Base-by-base conservation (phyloP, 1,140 invertebrate species). In the Ips nitidus region DNA sequence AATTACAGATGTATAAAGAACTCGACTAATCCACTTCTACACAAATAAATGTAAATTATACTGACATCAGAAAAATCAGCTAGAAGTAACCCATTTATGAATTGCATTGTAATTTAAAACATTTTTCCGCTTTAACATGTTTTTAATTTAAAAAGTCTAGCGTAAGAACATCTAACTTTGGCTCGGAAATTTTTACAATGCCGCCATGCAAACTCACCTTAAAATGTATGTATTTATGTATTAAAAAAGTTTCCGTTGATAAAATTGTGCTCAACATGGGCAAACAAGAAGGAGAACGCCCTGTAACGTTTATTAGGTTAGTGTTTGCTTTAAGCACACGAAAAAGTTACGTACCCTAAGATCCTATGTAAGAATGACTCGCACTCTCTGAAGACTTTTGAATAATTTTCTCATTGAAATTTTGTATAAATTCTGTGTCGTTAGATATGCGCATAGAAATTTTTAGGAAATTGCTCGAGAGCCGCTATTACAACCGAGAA, bases 181-280 rank as follows among this genome's bases (percentile, higher is more conserved):
- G 2, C 66, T 38, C 45, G 47, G 58, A 58, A 58, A 39, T 55
- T 62, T 55, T 62, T 55, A 56, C 52, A 62, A 52, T 55, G 55
- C 47, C 66, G 42, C 52, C 66, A 61, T 62, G 40, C 43, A 41
- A 55, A 67, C 66, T 60, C 66, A 60, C 61, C 68, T 58, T 70
- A 65, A 70, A 70, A 60, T 59, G 53, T 70, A 70, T 70, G 68
- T 70, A 70, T 70, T 70, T 70, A 70, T 70, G 68, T 70, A 70
- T 70, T 70, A 70, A 70, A 70, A 70, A 70, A 70, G 68, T 70
- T 70, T 59, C 4, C 37, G 45, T 69, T 69, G 60, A 69, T 69
- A 69, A 69, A 69, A 63, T 43, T 63, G 67, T 69, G 60, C 41
- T 62, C 67, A 52, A 63, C 58, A 63, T 43, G 52, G 59, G 59